Base-by-base conservation (phyloP, 2,888 invertebrate genomes). In the Volucella bombylans region DNA sequence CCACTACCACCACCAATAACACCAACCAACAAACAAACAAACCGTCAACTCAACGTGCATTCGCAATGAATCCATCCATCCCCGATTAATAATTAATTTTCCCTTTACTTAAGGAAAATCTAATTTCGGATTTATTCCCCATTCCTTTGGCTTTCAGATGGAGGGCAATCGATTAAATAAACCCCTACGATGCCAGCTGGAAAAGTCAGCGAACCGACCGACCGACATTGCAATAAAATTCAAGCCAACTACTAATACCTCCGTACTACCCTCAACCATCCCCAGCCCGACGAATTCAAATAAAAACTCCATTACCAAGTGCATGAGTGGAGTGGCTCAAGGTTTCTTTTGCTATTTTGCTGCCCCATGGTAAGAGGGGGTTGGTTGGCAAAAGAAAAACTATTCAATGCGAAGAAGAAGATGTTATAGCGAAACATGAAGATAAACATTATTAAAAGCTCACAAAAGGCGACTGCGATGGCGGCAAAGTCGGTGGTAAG, bases 381-480 rank as follows among this genome's bases (percentile, higher is more conserved):
- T 9, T 8, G 23, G 64, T 39, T 4, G 12, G 55, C 9, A 55
- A 39, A 39, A 52, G 15, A 41, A 47, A 62, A 50, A 72, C 71
- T 72, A 72, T 67, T 57, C 8, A 67, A 71, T 43, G 77, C 23
- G 61, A 49, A 41, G 55, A 52, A 67, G 50, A 64, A 59, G 67
- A 23, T 68, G 62, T 55, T 31, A 76, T 18, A 50, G 65, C 41
- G 49, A 83, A 50, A 85, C 80, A 65, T 52, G 50, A 80, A 71
- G 76, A 85, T 80, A 85, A 80, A 85, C 80, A 85, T 80, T 85
- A 85, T 80, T 85, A 85, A 85, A 85, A 85, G 80, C 80, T 83
- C 71, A 80, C 80, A 76, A 80, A 76, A 65, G 79, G 39, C 67
- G 41, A 54, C 38, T 54, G 45, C 52, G 69, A 62, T 67, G 41